Percentiles rank a stretch among this genome's conserved stretches.
Evolutionary conservation across 2,113 vertebrate genomes (phyloP).

Genomic region (Shinisaurus crocodilurus): DNA sequence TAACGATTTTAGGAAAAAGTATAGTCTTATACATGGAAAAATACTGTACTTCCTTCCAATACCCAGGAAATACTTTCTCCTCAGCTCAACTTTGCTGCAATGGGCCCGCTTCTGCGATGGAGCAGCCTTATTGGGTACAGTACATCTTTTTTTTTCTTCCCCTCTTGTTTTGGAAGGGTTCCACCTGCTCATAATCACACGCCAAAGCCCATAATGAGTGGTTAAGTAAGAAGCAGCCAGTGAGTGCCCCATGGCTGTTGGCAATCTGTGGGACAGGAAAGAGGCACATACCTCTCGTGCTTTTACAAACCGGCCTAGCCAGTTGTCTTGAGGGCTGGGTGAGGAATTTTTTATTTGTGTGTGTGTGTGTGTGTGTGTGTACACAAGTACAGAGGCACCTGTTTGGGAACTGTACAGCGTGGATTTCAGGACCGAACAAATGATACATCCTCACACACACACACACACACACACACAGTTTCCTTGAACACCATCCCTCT

Average conservation of each 20-base stretch:
- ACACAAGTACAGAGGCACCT: neutral
- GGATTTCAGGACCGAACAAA: neutral
- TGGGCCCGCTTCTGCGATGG: neutral
- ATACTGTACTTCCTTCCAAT: neutral
- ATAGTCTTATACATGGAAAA: too few relatives aligned
- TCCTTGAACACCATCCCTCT: neutral
- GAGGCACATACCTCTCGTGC: neutral
- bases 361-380: too few relatives aligned
- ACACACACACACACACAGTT: neutral
- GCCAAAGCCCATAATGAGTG: constrained; percentile 15
- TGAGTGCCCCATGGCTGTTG: neutral
- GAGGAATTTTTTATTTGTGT: neutral
- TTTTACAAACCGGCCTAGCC: constrained; percentile 4
- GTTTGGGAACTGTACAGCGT: neutral
- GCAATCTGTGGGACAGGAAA: constrained; percentile 15
- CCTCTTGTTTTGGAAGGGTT: neutral
- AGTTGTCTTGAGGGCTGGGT: neutral
- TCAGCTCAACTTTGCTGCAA: neutral
- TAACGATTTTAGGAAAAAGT: too few relatives aligned
- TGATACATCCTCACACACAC: neutral
- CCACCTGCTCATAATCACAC: neutral
- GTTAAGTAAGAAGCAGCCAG: neutral
- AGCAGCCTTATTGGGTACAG: neutral
- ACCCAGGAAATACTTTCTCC: neutral
- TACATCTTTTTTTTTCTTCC: neutral